Base-by-base conservation (phyloP, 1,140 invertebrate species). In the Trinorchestia longiramus region DNA sequence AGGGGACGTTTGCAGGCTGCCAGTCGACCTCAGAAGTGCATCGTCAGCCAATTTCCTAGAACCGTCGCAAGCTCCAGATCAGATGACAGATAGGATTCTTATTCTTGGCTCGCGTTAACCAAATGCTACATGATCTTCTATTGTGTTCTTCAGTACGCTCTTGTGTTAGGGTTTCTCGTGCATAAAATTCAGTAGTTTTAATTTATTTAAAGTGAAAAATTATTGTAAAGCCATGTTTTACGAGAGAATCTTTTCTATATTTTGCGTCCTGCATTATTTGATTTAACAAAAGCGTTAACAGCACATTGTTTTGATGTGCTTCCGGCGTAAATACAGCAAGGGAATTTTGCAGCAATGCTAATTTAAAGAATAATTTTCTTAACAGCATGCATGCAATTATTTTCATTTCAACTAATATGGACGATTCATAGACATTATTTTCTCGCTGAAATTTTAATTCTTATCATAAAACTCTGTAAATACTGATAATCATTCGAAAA, bases 11-110 rank as follows among this genome's bases (percentile, higher is more conserved):
- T 90, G 41, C 88, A 90, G 23, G 19, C 41, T 41, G 19, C 23
- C 23, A 15, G 88, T 92, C 41, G 40, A 19, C 44, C 92, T n/a
- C 40, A 45, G 92, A 94, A 94, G 0, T 94, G 92, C 92, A 42
- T 8, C 43, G 92, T 94, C 92, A 94, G 92, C 44, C 43, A 45
- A 94, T 94, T 94, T 94, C 92, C 44, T 11, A 47, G 92, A 94
- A 94, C 41, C 44, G 43, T 43, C 41, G 43, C 36, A 45, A 43
- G 92, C 44, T 43, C 41, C 88, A 90, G 88, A 90, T 90, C 88
- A 90, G 88, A 42, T 90, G 43, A 36, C 88, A 90, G 88, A 90
- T 90, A 90, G 43, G 88, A 41, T 90, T 90, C 41, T 90, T 90
- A 36, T 90, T 4, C 43, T 17, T 43, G n/a, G 88, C 43, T 90